These are phyloP conservation scores for Falco punctatus DNA, from an alignment of 2,113 vertebrate genomes.

Conservation along the genomic window DNA sequence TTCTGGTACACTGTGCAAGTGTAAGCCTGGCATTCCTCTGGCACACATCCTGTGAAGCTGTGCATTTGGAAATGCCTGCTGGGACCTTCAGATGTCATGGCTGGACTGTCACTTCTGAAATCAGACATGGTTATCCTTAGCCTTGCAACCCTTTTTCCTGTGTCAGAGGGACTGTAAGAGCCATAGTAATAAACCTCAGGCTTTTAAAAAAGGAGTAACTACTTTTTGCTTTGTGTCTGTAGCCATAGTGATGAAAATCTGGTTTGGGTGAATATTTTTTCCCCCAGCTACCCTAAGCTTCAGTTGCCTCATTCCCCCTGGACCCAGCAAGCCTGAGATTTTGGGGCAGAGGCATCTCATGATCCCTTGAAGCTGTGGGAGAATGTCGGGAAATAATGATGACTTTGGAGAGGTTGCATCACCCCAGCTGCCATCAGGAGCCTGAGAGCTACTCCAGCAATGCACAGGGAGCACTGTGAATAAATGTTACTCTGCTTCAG, in stretches of 20 bases:
- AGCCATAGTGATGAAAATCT: neutral
- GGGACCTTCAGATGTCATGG: neutral
- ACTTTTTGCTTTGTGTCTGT: neutral
- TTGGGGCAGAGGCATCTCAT: neutral
- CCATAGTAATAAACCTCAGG: neutral
- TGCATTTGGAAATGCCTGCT: neutral
- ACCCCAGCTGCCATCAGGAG: neutral
- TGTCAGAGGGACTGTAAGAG: neutral
- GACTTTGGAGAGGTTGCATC: neutral
- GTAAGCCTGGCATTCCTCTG: neutral
- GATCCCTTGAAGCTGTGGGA: neutral
- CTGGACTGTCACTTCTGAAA: neutral
- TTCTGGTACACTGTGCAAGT: neutral
- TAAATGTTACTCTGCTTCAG: neutral
- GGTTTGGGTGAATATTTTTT: neutral
- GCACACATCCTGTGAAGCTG: neutral
- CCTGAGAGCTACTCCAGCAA: neutral
- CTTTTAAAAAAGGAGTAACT: neutral
- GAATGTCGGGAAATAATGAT: neutral
- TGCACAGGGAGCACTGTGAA: neutral
- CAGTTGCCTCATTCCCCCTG: accelerated
- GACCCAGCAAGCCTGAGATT: neutral
- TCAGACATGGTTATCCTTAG: neutral
- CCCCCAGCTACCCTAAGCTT: neutral
- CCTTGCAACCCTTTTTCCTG: neutral